Percentiles rank a stretch among this genome's conserved stretches.
phyloP scores from a whole-genome alignment of 2,113 vertebrate species.

The Anguilla rostrata region DNA sequence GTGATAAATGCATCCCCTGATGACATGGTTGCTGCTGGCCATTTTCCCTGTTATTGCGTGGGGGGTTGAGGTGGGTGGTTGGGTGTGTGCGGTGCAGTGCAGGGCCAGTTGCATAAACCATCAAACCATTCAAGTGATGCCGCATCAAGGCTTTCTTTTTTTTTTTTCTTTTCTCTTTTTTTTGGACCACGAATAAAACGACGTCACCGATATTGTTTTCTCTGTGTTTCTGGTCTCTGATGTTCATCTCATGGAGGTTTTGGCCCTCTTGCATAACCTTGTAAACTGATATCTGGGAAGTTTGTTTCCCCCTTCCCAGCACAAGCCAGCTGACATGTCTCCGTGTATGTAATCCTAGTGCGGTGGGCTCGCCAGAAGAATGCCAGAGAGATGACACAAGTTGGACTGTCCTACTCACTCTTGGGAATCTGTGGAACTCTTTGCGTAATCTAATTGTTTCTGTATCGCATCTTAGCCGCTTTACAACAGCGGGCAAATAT shows the following conservation, averaged over 20 bases:
- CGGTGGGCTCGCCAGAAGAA: constrained; percentile 31
- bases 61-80: not conserved
- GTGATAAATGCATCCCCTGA: not conserved
- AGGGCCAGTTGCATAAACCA: not conserved
- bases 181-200: not conserved
- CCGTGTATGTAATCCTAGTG: constrained; percentile 39
- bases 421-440: constrained; percentile 15
- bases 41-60: not conserved
- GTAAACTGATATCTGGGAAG: constrained; percentile 53
- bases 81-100: not conserved
- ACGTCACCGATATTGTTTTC: not conserved
- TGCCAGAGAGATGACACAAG: constrained; percentile 37
- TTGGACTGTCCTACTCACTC: constrained; percentile 13
- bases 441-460: constrained; percentile 26
- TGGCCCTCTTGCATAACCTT: constrained; percentile 55
- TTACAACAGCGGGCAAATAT: constrained; percentile 15
- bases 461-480: not conserved
- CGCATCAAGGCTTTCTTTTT: not conserved
- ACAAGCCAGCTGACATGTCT: constrained; percentile 18
- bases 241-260: constrained; percentile 40
- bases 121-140: not conserved
- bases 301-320: not conserved
- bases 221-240: constrained; percentile 51
- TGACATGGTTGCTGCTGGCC: not conserved
- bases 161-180: not conserved